Conservation (phyloP, 2,113 vertebrate genomes). For the Aldabrachelys gigantea region DNA sequence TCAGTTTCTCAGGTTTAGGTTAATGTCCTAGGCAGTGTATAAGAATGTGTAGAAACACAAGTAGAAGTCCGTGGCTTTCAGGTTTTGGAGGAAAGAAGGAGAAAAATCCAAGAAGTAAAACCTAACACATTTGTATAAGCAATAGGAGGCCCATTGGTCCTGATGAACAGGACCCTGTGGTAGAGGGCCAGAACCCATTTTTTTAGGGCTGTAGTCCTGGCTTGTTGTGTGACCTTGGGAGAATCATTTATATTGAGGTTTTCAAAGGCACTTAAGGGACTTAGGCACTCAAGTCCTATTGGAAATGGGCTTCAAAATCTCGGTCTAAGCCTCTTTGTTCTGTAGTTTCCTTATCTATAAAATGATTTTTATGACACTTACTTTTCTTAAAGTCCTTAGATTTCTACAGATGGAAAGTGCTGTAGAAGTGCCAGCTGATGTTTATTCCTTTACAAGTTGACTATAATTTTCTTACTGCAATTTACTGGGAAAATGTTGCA, state of each 20-base stretch:
- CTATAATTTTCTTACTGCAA: no score
- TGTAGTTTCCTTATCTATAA: not conserved
- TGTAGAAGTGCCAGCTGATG: no score
- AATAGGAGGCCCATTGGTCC: not conserved
- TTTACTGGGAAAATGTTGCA: no score
- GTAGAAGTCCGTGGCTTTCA: not conserved
- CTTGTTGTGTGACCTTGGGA: not conserved
- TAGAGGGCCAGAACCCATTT: not conserved
- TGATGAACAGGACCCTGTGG: not conserved
- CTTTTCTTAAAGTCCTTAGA: no score
- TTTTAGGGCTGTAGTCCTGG: not conserved
- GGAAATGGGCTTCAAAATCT: not conserved
- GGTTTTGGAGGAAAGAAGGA: not conserved
- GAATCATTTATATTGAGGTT: not conserved
- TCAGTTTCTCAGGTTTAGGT: not conserved
- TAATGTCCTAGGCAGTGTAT: not conserved
- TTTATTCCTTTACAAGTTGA: no score
- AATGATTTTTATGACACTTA: not conserved
- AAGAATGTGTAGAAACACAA: not conserved
- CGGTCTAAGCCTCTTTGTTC: not conserved
- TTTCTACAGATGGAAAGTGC: no score
- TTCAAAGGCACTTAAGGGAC: not conserved
- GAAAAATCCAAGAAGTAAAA: not conserved
- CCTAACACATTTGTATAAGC: not conserved
- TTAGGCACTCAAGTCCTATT: fast-evolving